These are phyloP conservation scores for Timema podura DNA, from an alignment of 2,888 invertebrate genomes.

Conservation along the genomic window DNA sequence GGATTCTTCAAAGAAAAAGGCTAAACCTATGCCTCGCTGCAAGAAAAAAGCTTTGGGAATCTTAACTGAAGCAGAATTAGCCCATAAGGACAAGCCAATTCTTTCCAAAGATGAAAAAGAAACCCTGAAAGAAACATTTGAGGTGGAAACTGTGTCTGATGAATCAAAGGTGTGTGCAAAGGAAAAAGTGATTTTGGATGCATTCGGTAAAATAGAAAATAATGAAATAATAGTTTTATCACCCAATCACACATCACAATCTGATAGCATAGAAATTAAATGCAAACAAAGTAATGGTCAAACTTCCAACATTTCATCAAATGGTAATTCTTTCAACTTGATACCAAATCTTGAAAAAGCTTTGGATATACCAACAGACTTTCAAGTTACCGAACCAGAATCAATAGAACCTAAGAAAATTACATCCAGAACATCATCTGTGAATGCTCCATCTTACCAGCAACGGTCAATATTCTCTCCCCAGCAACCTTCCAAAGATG, in stretches of 20 bases:
- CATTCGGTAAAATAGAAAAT: conserved; percentile 16
- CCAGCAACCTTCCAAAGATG: conserved; percentile 54
- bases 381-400: conserved; percentile 27
- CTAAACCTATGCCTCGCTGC: conserved; percentile 51
- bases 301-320: not conserved
- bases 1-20: conserved; percentile 39
- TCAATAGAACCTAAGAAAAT: conserved; percentile 35
- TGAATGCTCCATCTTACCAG: conserved; percentile 31
- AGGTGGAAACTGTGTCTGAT: not conserved
- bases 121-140: too few relatives aligned
- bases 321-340: not conserved
- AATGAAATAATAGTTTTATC: conserved; percentile 32
- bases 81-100: conserved; percentile 31
- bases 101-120: conserved; percentile 37
- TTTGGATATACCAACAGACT: conserved; percentile 27
- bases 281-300: too few relatives aligned
- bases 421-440: conserved; percentile 34
- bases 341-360: not conserved
- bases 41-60: conserved; percentile 34
- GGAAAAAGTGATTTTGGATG: not conserved
- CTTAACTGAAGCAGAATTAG: conserved; percentile 33
- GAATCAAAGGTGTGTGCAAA: not conserved
- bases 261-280: not conserved
- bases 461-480: conserved; percentile 67
- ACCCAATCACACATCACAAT: conserved; percentile 8